phyloP scores from a whole-genome alignment of 2,888 invertebrate genomes.

The Acronicta alni region DNA sequence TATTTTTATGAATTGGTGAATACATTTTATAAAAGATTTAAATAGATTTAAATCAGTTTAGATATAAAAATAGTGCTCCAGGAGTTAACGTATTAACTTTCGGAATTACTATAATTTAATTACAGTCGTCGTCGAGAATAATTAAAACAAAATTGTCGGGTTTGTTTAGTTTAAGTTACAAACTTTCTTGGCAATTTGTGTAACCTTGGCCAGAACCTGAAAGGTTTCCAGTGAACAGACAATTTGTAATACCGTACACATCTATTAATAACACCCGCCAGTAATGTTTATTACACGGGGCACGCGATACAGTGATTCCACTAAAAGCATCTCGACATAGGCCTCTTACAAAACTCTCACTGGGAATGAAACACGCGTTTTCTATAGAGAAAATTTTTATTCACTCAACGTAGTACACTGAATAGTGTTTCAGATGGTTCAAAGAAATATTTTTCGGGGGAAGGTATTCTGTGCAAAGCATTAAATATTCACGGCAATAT shows the following conservation, averaged over 20 bases:
- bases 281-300: constrained; percentile 71
- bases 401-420: constrained; percentile 70
- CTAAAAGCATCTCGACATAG: constrained; percentile 79
- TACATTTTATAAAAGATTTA: constrained; percentile 5
- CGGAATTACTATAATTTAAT: constrained; percentile 33
- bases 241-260: constrained; percentile 68
- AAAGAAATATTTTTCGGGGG: constrained; percentile 75
- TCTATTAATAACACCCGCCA: constrained; percentile 70
- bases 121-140: constrained; percentile 36
- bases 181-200: constrained; percentile 26
- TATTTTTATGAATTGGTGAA: constrained; percentile 19
- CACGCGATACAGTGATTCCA: constrained; percentile 84
- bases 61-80: constrained; percentile 5
- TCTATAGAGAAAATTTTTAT: constrained; percentile 72
- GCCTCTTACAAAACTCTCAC: constrained; percentile 64
- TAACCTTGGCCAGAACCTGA: constrained; percentile 52
- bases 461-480: constrained; percentile 61
- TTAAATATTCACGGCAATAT: constrained; percentile 79
- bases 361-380: constrained; percentile 67
- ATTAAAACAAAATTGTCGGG: constrained; percentile 26
- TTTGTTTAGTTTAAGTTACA: constrained; percentile 39
- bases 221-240: constrained; percentile 65
- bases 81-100: constrained; percentile 12
- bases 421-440: constrained; percentile 74
- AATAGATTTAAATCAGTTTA: neutral